These are phyloP conservation scores for Bungarus multicinctus DNA, from an alignment of 2,113 vertebrate genomes.

Conservation along the genomic window DNA sequence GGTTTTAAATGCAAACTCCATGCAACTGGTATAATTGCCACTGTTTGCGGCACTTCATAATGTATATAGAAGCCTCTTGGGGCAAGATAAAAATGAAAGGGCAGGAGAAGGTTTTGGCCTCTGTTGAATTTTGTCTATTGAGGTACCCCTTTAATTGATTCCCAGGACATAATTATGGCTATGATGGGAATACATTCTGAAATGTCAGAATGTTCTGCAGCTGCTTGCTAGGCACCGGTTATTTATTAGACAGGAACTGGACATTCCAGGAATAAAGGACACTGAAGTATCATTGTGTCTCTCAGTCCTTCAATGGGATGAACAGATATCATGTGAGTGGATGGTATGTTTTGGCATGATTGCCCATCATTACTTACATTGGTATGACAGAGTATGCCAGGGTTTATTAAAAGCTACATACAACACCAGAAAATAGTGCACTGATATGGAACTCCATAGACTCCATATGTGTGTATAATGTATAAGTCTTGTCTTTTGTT, in stretches of 20 bases:
- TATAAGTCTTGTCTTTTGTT: not conserved
- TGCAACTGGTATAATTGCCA: not conserved
- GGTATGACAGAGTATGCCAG: slow-evolving; percentile 20
- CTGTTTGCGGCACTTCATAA: not conserved
- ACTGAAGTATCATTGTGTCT: slow-evolving; percentile 35
- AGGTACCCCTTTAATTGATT: not conserved
- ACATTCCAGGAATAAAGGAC: slow-evolving; percentile 22
- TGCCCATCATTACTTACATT: slow-evolving; percentile 35
- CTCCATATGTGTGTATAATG: not conserved
- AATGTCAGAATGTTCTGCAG: not conserved
- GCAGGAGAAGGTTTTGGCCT: not conserved
- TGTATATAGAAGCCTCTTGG: not conserved
- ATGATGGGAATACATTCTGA: not conserved
- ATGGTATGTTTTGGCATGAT: slow-evolving; percentile 35
- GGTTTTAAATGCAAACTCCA: not conserved
- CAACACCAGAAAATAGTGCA: not conserved
- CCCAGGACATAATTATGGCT: not conserved
- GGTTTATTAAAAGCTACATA: slow-evolving; percentile 32
- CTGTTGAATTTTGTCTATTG: not conserved
- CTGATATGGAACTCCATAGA: not conserved
- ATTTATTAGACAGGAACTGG: slow-evolving; percentile 1
- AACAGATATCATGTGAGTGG: slow-evolving; percentile 36
- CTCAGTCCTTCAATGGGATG: slow-evolving; percentile 16
- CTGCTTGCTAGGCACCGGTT: not conserved
- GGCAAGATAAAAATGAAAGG: not conserved